A percentile compares a stretch with the other conserved stretches of the same genome.
Conservation (phyloP, 2,888 invertebrate genomes). For the Teinopalpus imperialis region DNA sequence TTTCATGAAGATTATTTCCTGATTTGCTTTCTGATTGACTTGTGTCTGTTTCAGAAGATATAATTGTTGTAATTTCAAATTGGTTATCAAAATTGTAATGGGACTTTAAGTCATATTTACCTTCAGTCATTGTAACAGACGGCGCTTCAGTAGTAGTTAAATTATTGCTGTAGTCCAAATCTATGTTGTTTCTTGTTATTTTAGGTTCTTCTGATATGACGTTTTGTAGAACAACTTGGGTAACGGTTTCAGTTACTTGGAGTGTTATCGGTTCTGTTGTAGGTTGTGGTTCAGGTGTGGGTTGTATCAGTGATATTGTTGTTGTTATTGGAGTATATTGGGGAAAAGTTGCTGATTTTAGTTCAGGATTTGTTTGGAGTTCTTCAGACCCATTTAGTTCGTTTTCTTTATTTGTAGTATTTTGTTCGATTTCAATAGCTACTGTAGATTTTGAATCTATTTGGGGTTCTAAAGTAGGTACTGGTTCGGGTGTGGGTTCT, state of each 20-base stretch:
- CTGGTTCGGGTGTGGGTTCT: constrained; percentile 32
- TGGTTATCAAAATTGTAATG: background rate
- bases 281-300: constrained; percentile 55
- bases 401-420: constrained; percentile 24
- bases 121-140: constrained; percentile 2
- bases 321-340: constrained; percentile 46
- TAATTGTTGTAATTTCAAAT: constrained; percentile 12
- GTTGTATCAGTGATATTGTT: constrained; percentile 46
- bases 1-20: constrained; percentile 20
- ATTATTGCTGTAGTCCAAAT: constrained; percentile 42
- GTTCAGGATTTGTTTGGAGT: constrained; percentile 25
- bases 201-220: constrained; percentile 29
- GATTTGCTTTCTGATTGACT: constrained; percentile 14
- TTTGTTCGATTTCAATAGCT: constrained; percentile 2
- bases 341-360: constrained; percentile 43
- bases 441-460: constrained; percentile 29
- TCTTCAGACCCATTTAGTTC: constrained; percentile 38
- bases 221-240: constrained; percentile 24
- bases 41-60: constrained; percentile 13
- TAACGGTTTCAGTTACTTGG: constrained; percentile 1
- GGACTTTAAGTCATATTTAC: constrained; percentile 8
- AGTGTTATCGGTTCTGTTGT: constrained; percentile 31
- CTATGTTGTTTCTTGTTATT: constrained; percentile 20
- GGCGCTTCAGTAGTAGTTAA: constrained; percentile 24
- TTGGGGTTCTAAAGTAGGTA: constrained; percentile 35